phyloP scores from a whole-genome alignment of 2,113 vertebrate genomes.

The Gymnorhina tibicen region DNA sequence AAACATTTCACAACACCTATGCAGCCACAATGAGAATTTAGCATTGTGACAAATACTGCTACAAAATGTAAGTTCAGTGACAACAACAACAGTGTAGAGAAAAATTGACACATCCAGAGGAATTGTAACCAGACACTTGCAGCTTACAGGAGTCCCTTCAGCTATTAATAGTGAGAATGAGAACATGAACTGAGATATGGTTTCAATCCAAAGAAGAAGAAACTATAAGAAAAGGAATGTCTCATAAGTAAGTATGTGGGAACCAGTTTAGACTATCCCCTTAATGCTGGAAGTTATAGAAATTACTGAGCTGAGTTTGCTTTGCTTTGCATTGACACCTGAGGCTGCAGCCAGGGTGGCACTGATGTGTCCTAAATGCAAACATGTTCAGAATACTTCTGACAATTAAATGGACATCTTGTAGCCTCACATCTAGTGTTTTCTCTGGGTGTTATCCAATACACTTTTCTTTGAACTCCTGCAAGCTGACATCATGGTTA shows the following conservation, averaged over 20 bases:
- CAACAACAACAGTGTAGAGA: background rate
- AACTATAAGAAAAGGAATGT: background rate
- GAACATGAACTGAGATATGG: background rate
- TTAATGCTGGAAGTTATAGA: background rate
- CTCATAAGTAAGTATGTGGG: background rate
- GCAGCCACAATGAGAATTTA: background rate
- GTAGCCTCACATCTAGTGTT: background rate
- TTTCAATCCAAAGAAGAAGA: background rate
- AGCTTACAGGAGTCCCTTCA: background rate
- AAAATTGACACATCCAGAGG: background rate
- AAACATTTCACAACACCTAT: background rate
- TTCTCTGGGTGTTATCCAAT: background rate
- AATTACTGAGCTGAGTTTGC: background rate
- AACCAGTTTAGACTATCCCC: background rate
- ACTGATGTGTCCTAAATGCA: background rate
- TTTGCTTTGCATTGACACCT: background rate
- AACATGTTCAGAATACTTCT: background rate
- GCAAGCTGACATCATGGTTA: background rate
- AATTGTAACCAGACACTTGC: background rate
- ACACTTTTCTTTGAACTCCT: background rate
- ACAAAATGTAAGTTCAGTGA: background rate
- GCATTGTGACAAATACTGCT: constrained; percentile 11
- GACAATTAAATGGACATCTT: background rate
- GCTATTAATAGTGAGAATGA: background rate
- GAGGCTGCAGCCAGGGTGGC: background rate